phyloP scores from a whole-genome alignment of 2,113 vertebrate genomes.

The Myotis yumanensis region DNA sequence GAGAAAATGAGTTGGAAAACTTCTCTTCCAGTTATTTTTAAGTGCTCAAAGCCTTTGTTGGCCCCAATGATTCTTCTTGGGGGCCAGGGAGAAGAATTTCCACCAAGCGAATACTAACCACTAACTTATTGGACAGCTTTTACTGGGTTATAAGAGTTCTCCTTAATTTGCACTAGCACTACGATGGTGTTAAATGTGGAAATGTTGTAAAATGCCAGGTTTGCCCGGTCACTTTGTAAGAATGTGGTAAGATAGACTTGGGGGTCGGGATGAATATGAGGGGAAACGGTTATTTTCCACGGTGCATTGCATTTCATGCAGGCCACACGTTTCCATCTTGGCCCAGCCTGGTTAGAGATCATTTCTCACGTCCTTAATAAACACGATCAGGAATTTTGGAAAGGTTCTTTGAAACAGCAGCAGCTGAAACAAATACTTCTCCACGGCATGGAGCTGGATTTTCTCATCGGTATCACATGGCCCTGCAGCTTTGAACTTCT shows the following conservation, averaged over 20 bases:
- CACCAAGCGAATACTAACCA: slow-evolving; percentile 7
- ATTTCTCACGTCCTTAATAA: not conserved
- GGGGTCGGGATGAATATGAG: not conserved
- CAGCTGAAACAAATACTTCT: not conserved
- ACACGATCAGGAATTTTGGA: not conserved
- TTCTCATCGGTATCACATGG: slow-evolving; percentile 67
- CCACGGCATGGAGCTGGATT: not conserved
- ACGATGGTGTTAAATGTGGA: not conserved
- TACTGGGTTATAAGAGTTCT: not conserved
- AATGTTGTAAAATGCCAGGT: not conserved
- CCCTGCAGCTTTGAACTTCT: slow-evolving; percentile 31
- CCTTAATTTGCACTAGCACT: not conserved
- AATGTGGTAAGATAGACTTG: not conserved
- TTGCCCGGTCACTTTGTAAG: not conserved
- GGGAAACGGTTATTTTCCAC: not conserved
- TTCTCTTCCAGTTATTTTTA: slow-evolving; percentile 15
- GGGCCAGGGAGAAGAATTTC: not conserved
- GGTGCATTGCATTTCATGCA: too few species aligned
- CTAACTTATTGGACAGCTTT: not conserved
- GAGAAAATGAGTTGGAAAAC: slow-evolving; percentile 17
- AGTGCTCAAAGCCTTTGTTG: not conserved
- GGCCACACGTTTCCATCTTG: not conserved
- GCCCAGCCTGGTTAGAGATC: not conserved
- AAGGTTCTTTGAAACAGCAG: not conserved
- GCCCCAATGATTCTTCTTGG: not conserved